phyloP scores from a whole-genome alignment of 92 coral and sea anemone genomes.

The Epizoanthus stellaris region DNA sequence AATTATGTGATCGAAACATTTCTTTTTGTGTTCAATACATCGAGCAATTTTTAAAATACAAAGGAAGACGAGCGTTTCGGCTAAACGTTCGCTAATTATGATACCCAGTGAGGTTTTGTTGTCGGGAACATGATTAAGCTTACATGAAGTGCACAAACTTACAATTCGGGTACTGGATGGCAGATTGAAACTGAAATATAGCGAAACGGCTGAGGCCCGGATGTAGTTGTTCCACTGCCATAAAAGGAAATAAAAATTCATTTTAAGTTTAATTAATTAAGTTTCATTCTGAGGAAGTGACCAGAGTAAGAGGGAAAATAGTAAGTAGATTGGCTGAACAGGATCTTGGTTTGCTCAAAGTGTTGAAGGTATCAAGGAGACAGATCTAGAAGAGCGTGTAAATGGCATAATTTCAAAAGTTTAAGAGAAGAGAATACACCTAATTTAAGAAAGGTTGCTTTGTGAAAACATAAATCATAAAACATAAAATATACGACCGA shows the following conservation, averaged over 20 bases:
- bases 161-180: slow-evolving; percentile 33
- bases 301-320: not conserved
- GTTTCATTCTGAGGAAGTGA: not conserved
- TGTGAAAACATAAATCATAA: no score
- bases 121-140: not conserved
- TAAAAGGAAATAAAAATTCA: slow-evolving; percentile 1
- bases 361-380: not conserved
- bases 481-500: no score
- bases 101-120: no score
- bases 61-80: no score
- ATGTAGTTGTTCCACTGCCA: slow-evolving; percentile 28
- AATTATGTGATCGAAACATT: no score
- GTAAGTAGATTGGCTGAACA: not conserved
- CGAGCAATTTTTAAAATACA: no score
- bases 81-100: no score
- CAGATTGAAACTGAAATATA: slow-evolving; percentile 26
- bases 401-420: no score
- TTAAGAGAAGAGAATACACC: no score
- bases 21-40: no score
- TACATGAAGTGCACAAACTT: slow-evolving; percentile 10
- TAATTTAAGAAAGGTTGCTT: no score
- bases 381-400: no score
- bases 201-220: slow-evolving; percentile 42
- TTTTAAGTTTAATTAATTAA: not conserved
- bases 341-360: not conserved